These are phyloP conservation scores for Styela plicata DNA, from an alignment of 23 tunicate species.

Conservation along the genomic window DNA sequence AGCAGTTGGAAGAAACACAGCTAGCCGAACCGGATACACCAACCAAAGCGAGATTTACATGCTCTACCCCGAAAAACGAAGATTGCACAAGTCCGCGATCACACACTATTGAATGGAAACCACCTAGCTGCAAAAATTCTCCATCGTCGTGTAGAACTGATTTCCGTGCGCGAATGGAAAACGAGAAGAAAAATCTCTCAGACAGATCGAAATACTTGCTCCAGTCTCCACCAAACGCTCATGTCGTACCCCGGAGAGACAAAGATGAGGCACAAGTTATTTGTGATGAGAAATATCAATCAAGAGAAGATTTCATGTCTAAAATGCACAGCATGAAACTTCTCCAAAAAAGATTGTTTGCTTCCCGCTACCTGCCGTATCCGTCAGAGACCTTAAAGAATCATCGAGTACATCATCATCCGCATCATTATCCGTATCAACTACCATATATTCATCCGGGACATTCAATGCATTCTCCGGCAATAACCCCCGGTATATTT, in stretches of 20 bases:
- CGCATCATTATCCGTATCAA: slow-evolving; percentile 32
- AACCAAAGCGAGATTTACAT: not conserved
- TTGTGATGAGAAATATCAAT: not conserved
- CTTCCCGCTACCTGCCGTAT: slow-evolving; percentile 20
- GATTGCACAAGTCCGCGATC: slow-evolving; percentile 12
- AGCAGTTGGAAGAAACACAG: not conserved
- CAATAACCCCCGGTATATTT: not conserved
- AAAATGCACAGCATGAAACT: not conserved
- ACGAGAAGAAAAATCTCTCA: not conserved
- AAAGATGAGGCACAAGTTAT: not conserved
- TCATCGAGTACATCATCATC: slow-evolving; percentile 15
- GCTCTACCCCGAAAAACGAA: slow-evolving; percentile 16
- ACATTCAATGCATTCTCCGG: not conserved
- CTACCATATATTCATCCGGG: slow-evolving; percentile 10
- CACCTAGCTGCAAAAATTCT: slow-evolving; percentile 8
- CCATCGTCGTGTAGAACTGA: not conserved
- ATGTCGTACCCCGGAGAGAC: slow-evolving; percentile 12
- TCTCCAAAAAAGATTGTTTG: not conserved
- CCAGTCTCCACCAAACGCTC: slow-evolving; percentile 29
- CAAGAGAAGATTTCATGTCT: not conserved
- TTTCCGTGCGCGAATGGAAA: not conserved
- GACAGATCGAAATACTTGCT: not conserved
- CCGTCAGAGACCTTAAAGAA: slow-evolving; percentile 1
- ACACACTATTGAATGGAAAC: slow-evolving; percentile 48
- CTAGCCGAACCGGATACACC: not conserved